Evolutionary conservation across 2,888 invertebrate species (phyloP), one percentile per base, ranked within the genome.

Genomic region (Chromoteleia sp.): DNA sequence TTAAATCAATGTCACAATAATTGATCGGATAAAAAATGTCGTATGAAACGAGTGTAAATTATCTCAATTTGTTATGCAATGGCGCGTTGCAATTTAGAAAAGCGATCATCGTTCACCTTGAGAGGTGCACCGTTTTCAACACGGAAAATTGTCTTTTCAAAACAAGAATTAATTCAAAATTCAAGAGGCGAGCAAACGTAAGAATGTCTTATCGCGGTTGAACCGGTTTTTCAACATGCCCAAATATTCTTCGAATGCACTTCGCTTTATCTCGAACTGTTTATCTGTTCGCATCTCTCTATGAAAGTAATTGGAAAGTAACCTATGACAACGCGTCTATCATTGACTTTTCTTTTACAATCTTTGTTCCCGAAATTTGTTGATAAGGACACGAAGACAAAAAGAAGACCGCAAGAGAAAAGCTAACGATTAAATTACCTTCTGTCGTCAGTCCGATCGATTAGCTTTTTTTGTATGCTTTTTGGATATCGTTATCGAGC

Each of bases 51-150:
- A 56, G 21, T 33, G 45, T n/a, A 21, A 70, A 36, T 58, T 36
- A 58, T 56, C 56, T 70, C 68, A 30, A 70, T 70, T 70, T 70
- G 54, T 68, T 68, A 68, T 54, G 54, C 15, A 54, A 68, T 19
- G 30, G 43, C 56, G 39, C 43, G 19, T 12, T 30, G 68, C 30
- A 70, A 15, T 70, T 70, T 30, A 70, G 45, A 45, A 45, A 25
- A 14, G 30, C 19, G 30, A 5, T 43, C 17, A 70, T 45, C 33
- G 68, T 30, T 70, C 41, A 56, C 68, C 68, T 70, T 70, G 68
- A 56, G 33, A 36, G 12, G 39, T 56, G 56, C 21, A 41, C 19
- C 15, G 59, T 33, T 48, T 48, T 48, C 21, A 7, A 50, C 12
- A 15, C 48, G 50, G 50, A 61, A 58, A 21, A 41, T 14, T 19